Percentiles rank a stretch among this genome's conserved stretches.
Evolutionary conservation across 2,113 vertebrate species (phyloP).

Genomic region (Cettia cetti): DNA sequence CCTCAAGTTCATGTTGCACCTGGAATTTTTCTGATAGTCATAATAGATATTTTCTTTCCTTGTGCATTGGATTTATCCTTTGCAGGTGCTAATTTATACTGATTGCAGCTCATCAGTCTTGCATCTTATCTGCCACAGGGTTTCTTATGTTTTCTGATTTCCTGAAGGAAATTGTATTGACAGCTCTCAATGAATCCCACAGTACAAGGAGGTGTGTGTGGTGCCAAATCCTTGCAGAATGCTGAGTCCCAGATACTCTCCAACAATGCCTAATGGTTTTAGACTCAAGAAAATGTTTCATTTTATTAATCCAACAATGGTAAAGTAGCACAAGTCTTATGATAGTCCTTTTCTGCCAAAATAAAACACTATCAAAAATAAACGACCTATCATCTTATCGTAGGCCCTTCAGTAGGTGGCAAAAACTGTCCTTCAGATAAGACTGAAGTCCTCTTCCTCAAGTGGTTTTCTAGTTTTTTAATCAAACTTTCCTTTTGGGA

Average conservation of each 20-base stretch:
- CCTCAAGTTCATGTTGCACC: neutral
- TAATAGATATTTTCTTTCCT: neutral
- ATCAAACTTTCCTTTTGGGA: neutral
- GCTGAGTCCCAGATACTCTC: neutral
- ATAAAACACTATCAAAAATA: neutral
- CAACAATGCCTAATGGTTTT: neutral
- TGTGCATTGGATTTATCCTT: neutral
- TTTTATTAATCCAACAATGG: neutral
- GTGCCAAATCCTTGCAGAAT: neutral
- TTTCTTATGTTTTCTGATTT: neutral
- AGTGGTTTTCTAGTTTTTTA: neutral
- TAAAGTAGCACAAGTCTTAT: neutral
- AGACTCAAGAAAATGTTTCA: neutral
- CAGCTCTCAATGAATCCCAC: slow-evolving; percentile 8
- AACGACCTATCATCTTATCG: neutral
- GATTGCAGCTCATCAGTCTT: slow-evolving; percentile 34
- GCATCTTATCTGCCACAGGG: neutral
- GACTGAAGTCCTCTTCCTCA: neutral
- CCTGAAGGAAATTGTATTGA: slow-evolving; percentile 2
- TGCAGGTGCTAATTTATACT: slow-evolving; percentile 33
- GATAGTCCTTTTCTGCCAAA: neutral
- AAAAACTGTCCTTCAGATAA: neutral
- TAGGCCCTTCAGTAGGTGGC: neutral
- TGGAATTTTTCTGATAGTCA: neutral
- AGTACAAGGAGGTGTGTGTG: neutral